Percentiles rank a stretch among this genome's conserved stretches.
Evolutionary conservation across 2,797 vertebrate species (phyloP).

Genomic region (Pseudopleuronectes americanus): DNA sequence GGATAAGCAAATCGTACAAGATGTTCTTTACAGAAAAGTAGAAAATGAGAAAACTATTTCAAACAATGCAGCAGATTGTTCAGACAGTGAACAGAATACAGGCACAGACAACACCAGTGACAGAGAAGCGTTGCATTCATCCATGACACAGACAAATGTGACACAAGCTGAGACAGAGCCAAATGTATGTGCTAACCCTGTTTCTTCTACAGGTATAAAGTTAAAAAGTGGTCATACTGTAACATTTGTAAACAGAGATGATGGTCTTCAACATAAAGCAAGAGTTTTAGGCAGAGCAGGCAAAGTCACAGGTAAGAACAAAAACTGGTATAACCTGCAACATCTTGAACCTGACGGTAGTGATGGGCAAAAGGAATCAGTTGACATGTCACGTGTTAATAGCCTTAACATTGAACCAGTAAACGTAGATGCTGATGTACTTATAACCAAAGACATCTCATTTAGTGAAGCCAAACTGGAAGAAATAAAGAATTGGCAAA

Average conservation of each 20-base stretch:
- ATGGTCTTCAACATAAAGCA: not conserved
- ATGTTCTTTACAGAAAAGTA: no score
- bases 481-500: not conserved
- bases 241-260: no score
- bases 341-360: not conserved
- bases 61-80: no score
- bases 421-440: constrained; percentile 6
- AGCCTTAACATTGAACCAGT: constrained; percentile 9
- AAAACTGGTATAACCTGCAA: constrained; percentile 16
- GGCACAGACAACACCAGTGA: no score
- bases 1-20: no score
- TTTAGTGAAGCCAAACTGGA: constrained; percentile 10
- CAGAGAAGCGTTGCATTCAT: no score
- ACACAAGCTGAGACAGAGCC: no score
- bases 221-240: not conserved
- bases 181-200: no score
- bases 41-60: no score
- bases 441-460: constrained; percentile 17
- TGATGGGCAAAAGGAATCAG: constrained; percentile 10
- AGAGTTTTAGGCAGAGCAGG: constrained; percentile 28
- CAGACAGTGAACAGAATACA: no score
- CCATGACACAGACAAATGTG: no score
- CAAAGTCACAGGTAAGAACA: constrained; percentile 7
- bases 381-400: constrained; percentile 3
- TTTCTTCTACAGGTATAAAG: no score